These are phyloP conservation scores for Ceyx melanurus DNA, from an alignment of 2,113 vertebrate genomes.

Conservation along the genomic window DNA sequence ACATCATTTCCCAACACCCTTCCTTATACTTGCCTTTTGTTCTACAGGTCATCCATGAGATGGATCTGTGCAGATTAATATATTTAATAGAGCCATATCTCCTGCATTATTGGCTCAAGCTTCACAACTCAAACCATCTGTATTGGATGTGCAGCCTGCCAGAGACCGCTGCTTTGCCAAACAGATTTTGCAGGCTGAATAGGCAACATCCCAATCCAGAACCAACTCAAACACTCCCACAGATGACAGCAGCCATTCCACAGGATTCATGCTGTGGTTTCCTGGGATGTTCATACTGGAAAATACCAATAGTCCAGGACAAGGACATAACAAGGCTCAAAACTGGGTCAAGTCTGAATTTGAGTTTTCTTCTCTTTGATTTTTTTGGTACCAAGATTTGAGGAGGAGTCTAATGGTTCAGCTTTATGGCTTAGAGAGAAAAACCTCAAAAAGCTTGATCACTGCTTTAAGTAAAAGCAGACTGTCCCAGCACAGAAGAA, in stretches of 20 bases:
- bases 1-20: rapidly evolving
- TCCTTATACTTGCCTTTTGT: background rate
- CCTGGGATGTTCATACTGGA: background rate
- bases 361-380: background rate
- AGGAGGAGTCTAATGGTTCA: background rate
- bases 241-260: background rate
- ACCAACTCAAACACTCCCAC: background rate
- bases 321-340: background rate
- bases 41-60: background rate
- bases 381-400: background rate
- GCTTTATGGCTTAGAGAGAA: background rate
- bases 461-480: constrained; percentile 15
- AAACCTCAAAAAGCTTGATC: background rate
- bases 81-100: background rate
- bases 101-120: background rate
- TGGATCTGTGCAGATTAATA: background rate
- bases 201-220: rapidly evolving
- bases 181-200: background rate
- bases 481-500: background rate
- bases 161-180: background rate
- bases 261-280: background rate
- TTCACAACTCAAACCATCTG: constrained; percentile 13
- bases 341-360: background rate
- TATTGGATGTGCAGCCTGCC: background rate
- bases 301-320: background rate